A percentile compares a stretch with the other conserved stretches of the same genome.
Conservation (phyloP, 2,797 vertebrate genomes). For the Dallia pectoralis region DNA sequence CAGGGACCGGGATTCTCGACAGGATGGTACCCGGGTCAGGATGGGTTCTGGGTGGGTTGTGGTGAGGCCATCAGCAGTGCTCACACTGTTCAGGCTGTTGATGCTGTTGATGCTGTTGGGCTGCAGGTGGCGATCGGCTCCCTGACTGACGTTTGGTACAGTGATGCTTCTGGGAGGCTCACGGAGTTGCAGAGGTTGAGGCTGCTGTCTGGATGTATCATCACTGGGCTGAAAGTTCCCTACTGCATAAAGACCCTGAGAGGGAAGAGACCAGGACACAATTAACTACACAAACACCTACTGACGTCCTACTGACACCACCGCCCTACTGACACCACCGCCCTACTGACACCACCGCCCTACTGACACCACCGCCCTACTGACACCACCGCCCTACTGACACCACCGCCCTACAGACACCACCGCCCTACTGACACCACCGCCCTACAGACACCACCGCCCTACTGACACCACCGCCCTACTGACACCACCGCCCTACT, state of each 20-base stretch:
- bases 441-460: too few species aligned
- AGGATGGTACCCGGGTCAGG: conserved; percentile 79
- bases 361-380: too few species aligned
- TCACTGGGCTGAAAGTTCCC: conserved; percentile 91
- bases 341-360: too few species aligned
- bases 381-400: too few species aligned
- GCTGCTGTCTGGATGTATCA: conserved; percentile 73
- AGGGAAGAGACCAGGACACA: conserved; percentile 22
- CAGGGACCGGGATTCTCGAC: conserved; percentile 82
- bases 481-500: too few species aligned
- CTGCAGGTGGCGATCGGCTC: conserved; percentile 70
- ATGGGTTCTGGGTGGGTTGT: conserved; percentile 68
- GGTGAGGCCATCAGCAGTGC: conserved; percentile 45
- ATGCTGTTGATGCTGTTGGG: conserved; percentile 71
- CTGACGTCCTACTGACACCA: too few species aligned
- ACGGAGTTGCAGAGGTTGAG: conserved; percentile 66
- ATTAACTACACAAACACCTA: conserved; percentile 11
- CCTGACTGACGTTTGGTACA: conserved; percentile 85
- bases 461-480: too few species aligned
- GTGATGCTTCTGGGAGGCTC: conserved; percentile 82
- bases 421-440: too few species aligned
- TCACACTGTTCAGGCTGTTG: conserved; percentile 55
- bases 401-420: too few species aligned
- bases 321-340: too few species aligned
- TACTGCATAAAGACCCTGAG: conserved; percentile 89